Base-by-base conservation (phyloP, 2,888 invertebrate species). In the Allacma fusca region DNA sequence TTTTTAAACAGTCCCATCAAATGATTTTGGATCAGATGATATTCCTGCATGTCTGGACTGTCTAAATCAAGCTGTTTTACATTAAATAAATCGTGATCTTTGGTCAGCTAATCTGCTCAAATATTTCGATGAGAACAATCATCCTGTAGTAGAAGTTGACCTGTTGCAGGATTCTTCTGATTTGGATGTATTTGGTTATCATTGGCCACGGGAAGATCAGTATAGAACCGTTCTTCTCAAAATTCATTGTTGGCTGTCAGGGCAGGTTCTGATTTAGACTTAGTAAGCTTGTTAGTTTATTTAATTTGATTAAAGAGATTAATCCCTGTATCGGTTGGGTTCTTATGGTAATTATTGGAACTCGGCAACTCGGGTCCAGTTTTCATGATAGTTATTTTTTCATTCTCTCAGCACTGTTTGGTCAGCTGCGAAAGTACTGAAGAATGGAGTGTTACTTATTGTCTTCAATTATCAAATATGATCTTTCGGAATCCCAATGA, bases 1-100 rank as follows among this genome's bases (percentile, higher is more conserved):
- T 29, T 82, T 82, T 71, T 82, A 81, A 40, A 77, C 80, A 26
- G 34, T 79, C 0, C 82, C 82, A 40, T 64, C 74, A 5, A 69
- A 77, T 21, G 59, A 44, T 16, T 79, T 79, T 34, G 23, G 24
- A 2, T 59, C 59, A 19, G 57, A 67, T n/a, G 71, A 81, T 19
- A 65, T 68, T 50, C 2, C 43, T 44, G 19, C 21, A 9, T 79
- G 81, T 28, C 24, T 34, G n/a, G 59, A 70, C 2, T 34, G 57
- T 16, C 65, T 82, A 9, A 81, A 79, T 50, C 50, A 57, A 21
- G 70, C 72, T 13, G 74, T 82, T 2, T 73, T 57, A 19, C 21
- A 34, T 0, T 29, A 59, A 71, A 79, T 80, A 57, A 28, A 78
- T 16, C 43, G 72, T n/a, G 71, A 78, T 43, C n/a, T 82, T 21